Percentiles rank a stretch among this genome's conserved stretches.
Evolutionary conservation across 2,888 invertebrate species (phyloP).

Genomic region (Tholera decimalis): DNA sequence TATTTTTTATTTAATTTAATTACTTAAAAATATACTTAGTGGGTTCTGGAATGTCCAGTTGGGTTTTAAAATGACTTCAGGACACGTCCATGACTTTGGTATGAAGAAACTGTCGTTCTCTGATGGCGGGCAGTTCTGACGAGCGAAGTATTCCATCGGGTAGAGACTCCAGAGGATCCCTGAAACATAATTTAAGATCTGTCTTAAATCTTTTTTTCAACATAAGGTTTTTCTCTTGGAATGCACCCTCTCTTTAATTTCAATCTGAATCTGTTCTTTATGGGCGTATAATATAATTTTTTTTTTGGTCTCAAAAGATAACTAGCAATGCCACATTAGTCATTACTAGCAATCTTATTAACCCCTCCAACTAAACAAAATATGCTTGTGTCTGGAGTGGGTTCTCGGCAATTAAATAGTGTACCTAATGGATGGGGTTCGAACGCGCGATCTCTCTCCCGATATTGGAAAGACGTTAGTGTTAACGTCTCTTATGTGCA

Average conservation of each 20-base stretch:
- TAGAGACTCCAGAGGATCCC: conserved; percentile 94
- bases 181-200: conserved; percentile 62
- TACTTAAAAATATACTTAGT: conserved; percentile 69
- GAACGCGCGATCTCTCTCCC: too few relatives aligned
- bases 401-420: too few relatives aligned
- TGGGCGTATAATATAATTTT: background rate
- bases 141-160: conserved; percentile 96
- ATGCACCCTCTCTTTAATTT: background rate
- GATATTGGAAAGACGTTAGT: too few relatives aligned
- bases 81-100: conserved; percentile 89
- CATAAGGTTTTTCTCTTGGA: background rate
- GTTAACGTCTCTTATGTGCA: too few relatives aligned
- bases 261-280: background rate
- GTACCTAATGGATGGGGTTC: too few relatives aligned
- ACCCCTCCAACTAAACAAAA: too few relatives aligned
- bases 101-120: conserved; percentile 85
- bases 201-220: background rate
- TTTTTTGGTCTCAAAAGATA: too few relatives aligned
- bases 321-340: too few relatives aligned
- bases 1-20: conserved; percentile 22
- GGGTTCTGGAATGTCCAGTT: conserved; percentile 88
- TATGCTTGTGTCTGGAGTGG: too few relatives aligned
- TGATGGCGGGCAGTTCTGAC: conserved; percentile 93
- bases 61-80: conserved; percentile 84
- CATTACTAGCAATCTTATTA: too few relatives aligned